Percentiles rank a stretch among this genome's conserved stretches.
These are phyloP conservation scores for Amphipyra berbera DNA, from an alignment of 2,888 invertebrate species.

Conservation along the genomic window DNA sequence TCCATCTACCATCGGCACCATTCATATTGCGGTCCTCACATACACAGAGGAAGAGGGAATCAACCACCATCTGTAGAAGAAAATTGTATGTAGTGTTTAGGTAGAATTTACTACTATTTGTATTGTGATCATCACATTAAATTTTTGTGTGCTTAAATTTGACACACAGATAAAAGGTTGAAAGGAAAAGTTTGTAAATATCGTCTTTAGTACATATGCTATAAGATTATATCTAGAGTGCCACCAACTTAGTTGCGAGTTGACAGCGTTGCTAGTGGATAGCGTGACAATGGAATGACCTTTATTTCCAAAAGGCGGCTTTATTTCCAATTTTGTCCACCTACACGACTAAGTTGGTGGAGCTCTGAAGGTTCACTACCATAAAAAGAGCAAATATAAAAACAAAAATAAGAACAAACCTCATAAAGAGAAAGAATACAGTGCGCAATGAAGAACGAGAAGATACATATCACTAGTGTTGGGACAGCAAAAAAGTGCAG, in stretches of 20 bases:
- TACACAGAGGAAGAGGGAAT: conserved; percentile 97
- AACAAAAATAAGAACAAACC: conserved; percentile 87
- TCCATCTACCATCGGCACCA: conserved; percentile 92
- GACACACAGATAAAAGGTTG: too few relatives aligned
- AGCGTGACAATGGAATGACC: too few relatives aligned
- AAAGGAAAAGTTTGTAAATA: too few relatives aligned
- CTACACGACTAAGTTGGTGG: too few relatives aligned
- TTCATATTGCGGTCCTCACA: conserved; percentile 97
- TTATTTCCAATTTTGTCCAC: too few relatives aligned
- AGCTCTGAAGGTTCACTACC: too few relatives aligned
- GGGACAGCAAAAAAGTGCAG: conserved; percentile 96
- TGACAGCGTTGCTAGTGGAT: too few relatives aligned
- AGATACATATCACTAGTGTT: conserved; percentile 95
- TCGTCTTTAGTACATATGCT: too few relatives aligned
- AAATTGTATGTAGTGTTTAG: neutral
- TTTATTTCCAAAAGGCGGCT: too few relatives aligned
- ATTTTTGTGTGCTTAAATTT: neutral
- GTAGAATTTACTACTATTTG: neutral
- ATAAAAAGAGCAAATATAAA: neutral
- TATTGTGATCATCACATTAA: neutral
- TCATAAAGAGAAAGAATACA: conserved; percentile 98
- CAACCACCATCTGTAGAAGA: conserved; percentile 95
- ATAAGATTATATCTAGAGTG: too few relatives aligned
- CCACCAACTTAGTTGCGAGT: too few relatives aligned
- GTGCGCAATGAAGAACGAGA: conserved; percentile 97